Conservation (phyloP, 2,888 invertebrate genomes). For the Neoascia interrupta region DNA sequence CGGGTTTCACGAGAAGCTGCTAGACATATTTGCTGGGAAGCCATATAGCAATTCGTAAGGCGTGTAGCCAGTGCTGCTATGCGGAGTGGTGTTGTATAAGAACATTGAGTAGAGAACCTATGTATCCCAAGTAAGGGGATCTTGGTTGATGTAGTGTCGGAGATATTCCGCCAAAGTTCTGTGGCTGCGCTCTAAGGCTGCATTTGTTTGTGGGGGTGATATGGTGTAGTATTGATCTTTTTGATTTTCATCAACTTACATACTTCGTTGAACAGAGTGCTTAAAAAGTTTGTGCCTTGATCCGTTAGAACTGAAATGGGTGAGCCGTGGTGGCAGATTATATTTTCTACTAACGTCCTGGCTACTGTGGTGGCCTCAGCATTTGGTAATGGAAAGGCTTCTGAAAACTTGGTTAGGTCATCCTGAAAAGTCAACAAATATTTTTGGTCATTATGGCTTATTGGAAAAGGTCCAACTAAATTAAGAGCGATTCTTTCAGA, state of each 20-base stretch:
- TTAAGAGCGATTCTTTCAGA: conserved; percentile 10
- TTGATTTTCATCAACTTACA: conserved; percentile 8
- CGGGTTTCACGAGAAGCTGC: not conserved
- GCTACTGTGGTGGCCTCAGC: conserved; percentile 35
- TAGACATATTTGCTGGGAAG: not conserved
- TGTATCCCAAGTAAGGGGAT: conserved; percentile 45
- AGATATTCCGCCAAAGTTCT: conserved; percentile 73
- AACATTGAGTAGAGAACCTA: conserved; percentile 5
- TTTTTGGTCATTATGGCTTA: conserved; percentile 19
- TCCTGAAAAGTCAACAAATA: conserved; percentile 43
- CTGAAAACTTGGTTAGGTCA: conserved; percentile 32
- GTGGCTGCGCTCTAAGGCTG: too few relatives aligned
- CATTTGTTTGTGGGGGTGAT: conserved; percentile 71
- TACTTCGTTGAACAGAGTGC: conserved; percentile 63
- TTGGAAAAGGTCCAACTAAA: conserved; percentile 4
- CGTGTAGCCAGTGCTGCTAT: conserved; percentile 7
- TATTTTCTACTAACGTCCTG: conserved; percentile 21
- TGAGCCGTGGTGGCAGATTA: conserved; percentile 15
- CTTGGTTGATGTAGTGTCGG: conserved; percentile 71
- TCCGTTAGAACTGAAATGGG: conserved; percentile 24
- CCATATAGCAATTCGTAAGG: conserved; percentile 4
- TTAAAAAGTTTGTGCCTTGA: conserved; percentile 18
- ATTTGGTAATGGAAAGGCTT: conserved; percentile 22
- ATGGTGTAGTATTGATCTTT: conserved; percentile 4
- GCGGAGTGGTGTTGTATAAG: conserved; percentile 1